A percentile compares a stretch with the other conserved stretches of the same genome.
Evolutionary conservation across 2,888 invertebrate species (phyloP).

Genomic region (Tiliacea citrago): DNA sequence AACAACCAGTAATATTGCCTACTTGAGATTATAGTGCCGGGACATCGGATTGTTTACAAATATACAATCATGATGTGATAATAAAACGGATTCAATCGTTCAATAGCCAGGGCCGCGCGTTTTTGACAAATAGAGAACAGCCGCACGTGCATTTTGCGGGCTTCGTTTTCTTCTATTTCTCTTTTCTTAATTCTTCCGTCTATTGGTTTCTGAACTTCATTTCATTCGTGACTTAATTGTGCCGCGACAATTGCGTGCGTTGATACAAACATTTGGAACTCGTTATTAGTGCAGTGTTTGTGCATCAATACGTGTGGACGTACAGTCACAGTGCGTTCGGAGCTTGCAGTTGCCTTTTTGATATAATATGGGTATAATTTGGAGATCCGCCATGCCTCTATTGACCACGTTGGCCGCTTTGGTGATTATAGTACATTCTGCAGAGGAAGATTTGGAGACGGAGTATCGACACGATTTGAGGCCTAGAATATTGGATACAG

Average conservation of each 20-base stretch:
- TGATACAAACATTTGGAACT: slow-evolving; percentile 54
- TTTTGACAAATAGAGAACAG: slow-evolving; percentile 61
- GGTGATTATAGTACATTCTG: slow-evolving; percentile 87
- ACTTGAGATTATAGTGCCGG: slow-evolving; percentile 70
- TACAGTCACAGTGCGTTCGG: slow-evolving; percentile 65
- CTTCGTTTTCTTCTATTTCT: slow-evolving; percentile 72
- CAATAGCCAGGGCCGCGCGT: slow-evolving; percentile 58
- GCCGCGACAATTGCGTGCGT: slow-evolving; percentile 49
- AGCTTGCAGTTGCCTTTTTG: slow-evolving; percentile 63
- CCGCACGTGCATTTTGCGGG: slow-evolving; percentile 60
- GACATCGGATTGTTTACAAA: slow-evolving; percentile 79
- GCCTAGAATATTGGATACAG: slow-evolving; percentile 78
- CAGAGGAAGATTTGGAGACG: slow-evolving; percentile 82
- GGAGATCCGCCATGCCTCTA: slow-evolving; percentile 83
- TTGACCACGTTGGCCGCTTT: slow-evolving; percentile 87
- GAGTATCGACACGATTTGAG: slow-evolving; percentile 78
- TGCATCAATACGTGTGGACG: slow-evolving; percentile 65
- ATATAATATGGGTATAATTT: slow-evolving; percentile 87
- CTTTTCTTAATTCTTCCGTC: slow-evolving; percentile 72
- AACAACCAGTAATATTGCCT: slow-evolving; percentile 59
- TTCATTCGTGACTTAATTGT: slow-evolving; percentile 54
- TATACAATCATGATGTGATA: slow-evolving; percentile 78
- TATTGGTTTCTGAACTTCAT: slow-evolving; percentile 56
- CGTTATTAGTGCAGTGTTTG: slow-evolving; percentile 69
- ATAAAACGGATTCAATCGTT: slow-evolving; percentile 69